These are phyloP conservation scores for Pagetopsis macropterus DNA, from an alignment of 2,797 vertebrate genomes.

Conservation along the genomic window DNA sequence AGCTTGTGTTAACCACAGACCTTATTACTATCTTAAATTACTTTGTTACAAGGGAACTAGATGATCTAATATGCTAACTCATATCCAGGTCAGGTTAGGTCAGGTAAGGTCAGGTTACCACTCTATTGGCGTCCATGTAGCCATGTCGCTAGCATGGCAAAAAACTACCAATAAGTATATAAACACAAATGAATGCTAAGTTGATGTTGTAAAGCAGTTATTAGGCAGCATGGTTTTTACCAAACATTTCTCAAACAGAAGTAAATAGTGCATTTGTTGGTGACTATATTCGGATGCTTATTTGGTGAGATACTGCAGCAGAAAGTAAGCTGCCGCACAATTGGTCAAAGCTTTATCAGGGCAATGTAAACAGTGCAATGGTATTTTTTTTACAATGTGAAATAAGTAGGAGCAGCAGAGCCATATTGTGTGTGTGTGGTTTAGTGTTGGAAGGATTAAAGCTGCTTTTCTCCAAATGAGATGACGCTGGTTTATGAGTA, in stretches of 20 bases:
- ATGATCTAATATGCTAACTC: too few species aligned
- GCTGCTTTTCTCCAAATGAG: constrained; percentile 18
- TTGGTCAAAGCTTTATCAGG: not conserved
- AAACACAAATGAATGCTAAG: too few species aligned
- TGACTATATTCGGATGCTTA: too few species aligned
- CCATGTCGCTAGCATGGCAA: not conserved
- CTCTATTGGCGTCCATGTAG: too few species aligned
- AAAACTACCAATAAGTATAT: too few species aligned
- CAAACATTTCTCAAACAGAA: not conserved
- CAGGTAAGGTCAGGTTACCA: too few species aligned
- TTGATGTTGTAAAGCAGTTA: not conserved
- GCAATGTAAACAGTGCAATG: not conserved
- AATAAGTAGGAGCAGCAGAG: too few species aligned
- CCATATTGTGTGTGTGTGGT: not conserved
- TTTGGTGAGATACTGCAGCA: constrained; percentile 3
- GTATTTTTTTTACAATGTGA: not conserved
- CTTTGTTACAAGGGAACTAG: too few species aligned
- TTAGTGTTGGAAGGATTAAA: not conserved
- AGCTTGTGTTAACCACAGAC: too few species aligned
- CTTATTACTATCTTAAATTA: too few species aligned
- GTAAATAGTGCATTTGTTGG: not conserved
- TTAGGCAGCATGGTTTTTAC: too few species aligned
- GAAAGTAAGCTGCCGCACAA: not conserved
- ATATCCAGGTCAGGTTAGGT: too few species aligned
- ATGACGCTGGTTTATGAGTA: constrained; percentile 40